Evolutionary conservation across 2,797 vertebrate species (phyloP).

Genomic region (Somateria mollissima): DNA sequence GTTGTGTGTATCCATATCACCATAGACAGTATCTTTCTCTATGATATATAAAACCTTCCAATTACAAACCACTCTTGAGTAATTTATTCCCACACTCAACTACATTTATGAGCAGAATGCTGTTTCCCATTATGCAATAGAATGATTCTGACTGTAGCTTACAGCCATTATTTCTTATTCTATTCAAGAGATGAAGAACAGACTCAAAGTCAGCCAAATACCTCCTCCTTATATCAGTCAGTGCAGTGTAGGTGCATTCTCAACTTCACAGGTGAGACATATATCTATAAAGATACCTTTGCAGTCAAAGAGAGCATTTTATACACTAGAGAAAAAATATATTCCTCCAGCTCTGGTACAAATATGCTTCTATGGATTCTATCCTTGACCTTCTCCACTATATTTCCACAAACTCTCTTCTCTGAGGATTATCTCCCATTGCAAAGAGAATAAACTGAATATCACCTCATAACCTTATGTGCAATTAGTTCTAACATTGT

Average conservation of each 20-base stretch:
- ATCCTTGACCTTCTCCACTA: not conserved
- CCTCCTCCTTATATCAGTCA: not conserved
- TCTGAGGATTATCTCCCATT: not conserved
- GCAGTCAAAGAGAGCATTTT: not conserved
- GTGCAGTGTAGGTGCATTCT: not conserved
- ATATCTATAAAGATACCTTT: not conserved
- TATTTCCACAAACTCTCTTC: not conserved
- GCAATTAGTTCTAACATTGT: not conserved
- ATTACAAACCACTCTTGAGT: not conserved
- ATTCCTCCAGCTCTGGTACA: not conserved
- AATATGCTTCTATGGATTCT: not conserved
- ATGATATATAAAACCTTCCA: not conserved
- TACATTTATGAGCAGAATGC: not conserved
- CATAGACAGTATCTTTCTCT: not conserved
- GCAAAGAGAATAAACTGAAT: not conserved
- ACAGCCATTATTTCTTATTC: not conserved
- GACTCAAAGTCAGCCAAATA: not conserved
- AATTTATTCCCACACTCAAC: not conserved
- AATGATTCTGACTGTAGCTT: not conserved
- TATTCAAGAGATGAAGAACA: not conserved
- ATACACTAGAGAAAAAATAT: not conserved
- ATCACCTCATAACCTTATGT: not conserved
- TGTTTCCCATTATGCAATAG: not conserved
- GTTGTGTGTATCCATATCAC: not conserved
- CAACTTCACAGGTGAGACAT: not conserved